Percentiles rank a stretch among this genome's conserved stretches.
These are phyloP conservation scores for Wasmannia auropunctata DNA, from an alignment of 1,140 invertebrate genomes.

Conservation along the genomic window DNA sequence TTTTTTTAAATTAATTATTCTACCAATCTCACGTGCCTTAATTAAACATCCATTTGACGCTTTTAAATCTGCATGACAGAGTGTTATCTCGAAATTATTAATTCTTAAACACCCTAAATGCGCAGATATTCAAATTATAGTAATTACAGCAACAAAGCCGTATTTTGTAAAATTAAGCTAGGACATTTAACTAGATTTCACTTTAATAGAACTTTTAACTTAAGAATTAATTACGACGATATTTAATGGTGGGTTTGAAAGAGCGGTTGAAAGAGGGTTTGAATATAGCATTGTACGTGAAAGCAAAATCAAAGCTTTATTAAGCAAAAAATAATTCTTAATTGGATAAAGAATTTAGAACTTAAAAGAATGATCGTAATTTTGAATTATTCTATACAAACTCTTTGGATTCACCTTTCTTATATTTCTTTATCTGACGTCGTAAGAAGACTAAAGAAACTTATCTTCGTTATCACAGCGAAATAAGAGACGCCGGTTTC, in stretches of 20 bases:
- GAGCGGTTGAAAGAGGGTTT: neutral
- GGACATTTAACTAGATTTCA: neutral
- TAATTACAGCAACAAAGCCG: neutral
- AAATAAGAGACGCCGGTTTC: neutral
- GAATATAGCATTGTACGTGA: neutral
- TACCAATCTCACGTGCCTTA: neutral
- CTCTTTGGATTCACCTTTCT: neutral
- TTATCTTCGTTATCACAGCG: neutral
- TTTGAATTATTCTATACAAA: constrained; percentile 3
- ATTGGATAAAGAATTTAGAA: constrained; percentile 15
- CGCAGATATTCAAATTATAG: neutral
- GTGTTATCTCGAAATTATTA: neutral
- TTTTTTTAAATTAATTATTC: neutral
- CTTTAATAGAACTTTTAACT: neutral
- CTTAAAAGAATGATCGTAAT: neutral
- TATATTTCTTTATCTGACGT: neutral
- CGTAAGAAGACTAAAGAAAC: neutral
- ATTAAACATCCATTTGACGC: neutral
- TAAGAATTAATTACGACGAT: neutral
- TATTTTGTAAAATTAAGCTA: neutral
- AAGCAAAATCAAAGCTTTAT: neutral
- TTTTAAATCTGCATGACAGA: neutral
- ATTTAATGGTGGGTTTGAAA: neutral
- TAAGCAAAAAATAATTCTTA: neutral
- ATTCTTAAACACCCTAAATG: neutral